phyloP scores from a whole-genome alignment of 2,797 vertebrate species.

The Melanotaenia parkinsoni region DNA sequence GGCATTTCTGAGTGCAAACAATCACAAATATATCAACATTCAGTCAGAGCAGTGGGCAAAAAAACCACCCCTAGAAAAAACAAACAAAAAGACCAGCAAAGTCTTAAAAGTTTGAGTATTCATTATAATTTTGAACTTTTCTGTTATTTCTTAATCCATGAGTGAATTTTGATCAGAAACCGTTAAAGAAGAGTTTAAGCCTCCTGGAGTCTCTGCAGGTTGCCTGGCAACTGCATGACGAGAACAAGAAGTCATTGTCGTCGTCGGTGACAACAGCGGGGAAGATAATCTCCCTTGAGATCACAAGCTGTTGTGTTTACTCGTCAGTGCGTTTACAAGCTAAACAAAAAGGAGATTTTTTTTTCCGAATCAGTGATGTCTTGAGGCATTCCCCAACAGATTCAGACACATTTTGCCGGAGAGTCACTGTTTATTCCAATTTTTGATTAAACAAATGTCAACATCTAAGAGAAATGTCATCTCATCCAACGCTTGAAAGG shows the following conservation, averaged over 20 bases:
- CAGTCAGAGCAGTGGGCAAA: too few relatives aligned
- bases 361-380: neutral
- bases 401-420: neutral
- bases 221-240: conserved; percentile 15
- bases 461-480: neutral
- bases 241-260: conserved; percentile 2
- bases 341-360: neutral
- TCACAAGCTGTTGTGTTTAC: neutral
- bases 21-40: too few relatives aligned
- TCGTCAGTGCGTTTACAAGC: neutral
- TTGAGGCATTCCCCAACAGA: neutral
- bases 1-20: neutral
- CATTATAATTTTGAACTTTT: neutral
- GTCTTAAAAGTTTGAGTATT: neutral
- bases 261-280: neutral
- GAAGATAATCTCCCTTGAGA: neutral
- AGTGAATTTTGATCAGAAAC: neutral
- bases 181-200: neutral
- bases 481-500: neutral
- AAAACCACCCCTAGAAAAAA: too few relatives aligned
- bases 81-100: neutral
- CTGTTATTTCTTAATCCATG: neutral
- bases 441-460: neutral
- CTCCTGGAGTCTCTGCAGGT: neutral
- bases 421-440: neutral